Evolutionary conservation across 1,140 invertebrate species (phyloP), one percentile per base, ranked within the genome.

Genomic region (Centruroides sculpturatus): DNA sequence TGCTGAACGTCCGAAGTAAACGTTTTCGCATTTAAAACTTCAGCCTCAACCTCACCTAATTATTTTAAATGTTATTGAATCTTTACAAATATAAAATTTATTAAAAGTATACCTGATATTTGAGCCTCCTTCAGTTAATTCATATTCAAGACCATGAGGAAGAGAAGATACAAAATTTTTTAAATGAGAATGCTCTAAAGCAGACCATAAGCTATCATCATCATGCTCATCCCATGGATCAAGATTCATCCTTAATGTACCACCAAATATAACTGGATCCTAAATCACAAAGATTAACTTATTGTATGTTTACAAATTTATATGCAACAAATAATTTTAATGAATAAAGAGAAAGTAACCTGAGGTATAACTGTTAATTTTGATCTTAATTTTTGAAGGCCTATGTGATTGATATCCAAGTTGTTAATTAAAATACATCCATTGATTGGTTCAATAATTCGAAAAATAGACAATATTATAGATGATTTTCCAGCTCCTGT

Each of bases 301-400:
- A 41, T 41, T 41, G 8, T 6, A 6, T 6, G 41, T 41, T 41
- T 41, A 41, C 23, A 23, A 23, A 23, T 23, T 23, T 23, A 23
- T 41, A 41, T 41, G 3, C 8, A 41, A 1, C 41, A 41, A 41
- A 41, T 41, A 41, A 41, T 8, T n/a, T 8, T 52, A 41, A 51
- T 41, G 8, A 6, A 6, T 41, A 41, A 41, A 41, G 3, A 41
- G 3, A 41, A 41, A 41, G 8, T 8, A 41, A 74, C 81, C 77
- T 89, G 87, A 55, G 87, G 87, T 72, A 95, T 94, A 69, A 94
- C 93, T n/a, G 92, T 95, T 36, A 97, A 77, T 64, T 86, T 71
- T 23, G 75, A 74, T 79, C 95, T 79, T 36, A 99, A 74, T 65
- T 89, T 83, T 72, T 96, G 90, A 7, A 99, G 81, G 65, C 75